A percentile compares a stretch with the other conserved stretches of the same genome.
phyloP scores from a whole-genome alignment of 2,888 invertebrate genomes.

The Meghimatium bilineatum region DNA sequence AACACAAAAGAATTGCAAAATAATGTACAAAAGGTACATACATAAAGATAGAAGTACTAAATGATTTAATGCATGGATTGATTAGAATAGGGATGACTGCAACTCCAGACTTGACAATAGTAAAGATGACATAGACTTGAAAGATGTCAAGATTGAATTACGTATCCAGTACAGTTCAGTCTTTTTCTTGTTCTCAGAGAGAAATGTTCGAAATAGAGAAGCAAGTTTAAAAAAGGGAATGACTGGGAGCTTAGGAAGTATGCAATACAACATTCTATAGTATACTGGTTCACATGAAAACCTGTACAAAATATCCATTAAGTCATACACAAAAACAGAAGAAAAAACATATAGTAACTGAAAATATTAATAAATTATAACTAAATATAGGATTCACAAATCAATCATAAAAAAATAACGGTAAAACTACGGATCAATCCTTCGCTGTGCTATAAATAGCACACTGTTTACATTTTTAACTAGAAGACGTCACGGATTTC shows the following conservation, averaged over 20 bases:
- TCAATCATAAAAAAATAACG: no score
- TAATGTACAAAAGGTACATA: conserved; percentile 1
- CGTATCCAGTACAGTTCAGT: background rate
- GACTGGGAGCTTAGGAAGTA: background rate
- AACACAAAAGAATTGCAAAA: background rate
- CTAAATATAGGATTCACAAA: no score
- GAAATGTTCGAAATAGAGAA: conserved; percentile 14
- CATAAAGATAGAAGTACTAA: background rate
- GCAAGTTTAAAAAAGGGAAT: background rate
- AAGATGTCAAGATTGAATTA: background rate
- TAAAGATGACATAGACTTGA: background rate
- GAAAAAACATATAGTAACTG: no score
- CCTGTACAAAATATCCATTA: no score
- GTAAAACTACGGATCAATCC: no score
- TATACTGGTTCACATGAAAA: no score
- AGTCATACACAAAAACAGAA: no score
- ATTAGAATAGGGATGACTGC: background rate
- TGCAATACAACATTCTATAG: background rate
- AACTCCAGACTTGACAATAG: background rate
- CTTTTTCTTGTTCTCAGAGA: background rate
- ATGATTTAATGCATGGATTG: background rate
- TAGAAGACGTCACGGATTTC: no score
- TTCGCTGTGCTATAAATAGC: no score
- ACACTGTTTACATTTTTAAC: no score
- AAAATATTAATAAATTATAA: no score